Percentiles rank a stretch among this genome's conserved stretches.
Conservation (phyloP, 2,888 invertebrate species). For the Ganaspis brasiliensis region DNA sequence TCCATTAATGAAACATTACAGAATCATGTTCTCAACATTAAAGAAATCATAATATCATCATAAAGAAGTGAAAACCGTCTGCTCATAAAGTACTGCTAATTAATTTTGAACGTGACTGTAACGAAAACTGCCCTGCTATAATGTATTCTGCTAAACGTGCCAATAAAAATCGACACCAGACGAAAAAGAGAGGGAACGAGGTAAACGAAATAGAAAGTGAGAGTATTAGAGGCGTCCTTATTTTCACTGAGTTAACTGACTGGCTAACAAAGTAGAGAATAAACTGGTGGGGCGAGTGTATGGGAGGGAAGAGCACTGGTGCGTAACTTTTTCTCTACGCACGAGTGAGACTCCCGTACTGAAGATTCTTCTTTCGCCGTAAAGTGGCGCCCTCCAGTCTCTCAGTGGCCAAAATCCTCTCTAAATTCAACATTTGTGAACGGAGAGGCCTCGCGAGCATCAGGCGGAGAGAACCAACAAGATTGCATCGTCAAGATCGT, state of each 20-base stretch:
- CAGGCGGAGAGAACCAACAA: constrained; percentile 17
- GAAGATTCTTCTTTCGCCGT: not conserved
- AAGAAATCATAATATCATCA: no score
- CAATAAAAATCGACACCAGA: not conserved
- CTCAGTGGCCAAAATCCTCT: not conserved
- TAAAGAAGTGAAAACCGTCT: no score
- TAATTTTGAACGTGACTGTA: no score
- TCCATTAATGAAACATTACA: no score
- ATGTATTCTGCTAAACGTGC: not conserved
- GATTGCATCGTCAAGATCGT: constrained; percentile 41
- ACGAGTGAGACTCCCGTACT: not conserved
- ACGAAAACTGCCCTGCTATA: no score
- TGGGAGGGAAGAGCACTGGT: constrained; percentile 40
- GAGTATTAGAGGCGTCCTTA: constrained; percentile 35
- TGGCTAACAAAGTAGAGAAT: constrained; percentile 13
- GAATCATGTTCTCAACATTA: no score
- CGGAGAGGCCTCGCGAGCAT: not conserved
- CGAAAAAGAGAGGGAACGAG: not conserved
- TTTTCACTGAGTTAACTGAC: constrained; percentile 27
- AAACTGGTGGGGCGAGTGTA: constrained; percentile 4
- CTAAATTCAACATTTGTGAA: not conserved
- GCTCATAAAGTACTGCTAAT: no score
- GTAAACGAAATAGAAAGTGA: constrained; percentile 8
- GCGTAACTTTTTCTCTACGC: constrained; percentile 17
- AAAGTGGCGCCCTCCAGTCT: constrained; percentile 16